phyloP scores from a whole-genome alignment of 2,888 invertebrate species.

The Tipula confusa region DNA sequence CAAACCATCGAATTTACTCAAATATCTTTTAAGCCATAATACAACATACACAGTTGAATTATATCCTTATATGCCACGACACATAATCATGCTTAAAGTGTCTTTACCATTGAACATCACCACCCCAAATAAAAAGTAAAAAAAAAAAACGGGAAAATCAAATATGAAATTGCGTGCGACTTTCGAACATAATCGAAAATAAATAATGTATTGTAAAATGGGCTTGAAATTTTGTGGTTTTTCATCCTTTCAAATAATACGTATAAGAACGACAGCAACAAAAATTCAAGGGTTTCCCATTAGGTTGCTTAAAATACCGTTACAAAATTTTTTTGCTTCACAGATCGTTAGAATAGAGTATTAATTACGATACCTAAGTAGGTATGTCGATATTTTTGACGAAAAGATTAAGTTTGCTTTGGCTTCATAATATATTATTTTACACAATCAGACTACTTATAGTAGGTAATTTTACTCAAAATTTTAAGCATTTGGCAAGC shows the following conservation, averaged over 20 bases:
- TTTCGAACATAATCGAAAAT: neutral
- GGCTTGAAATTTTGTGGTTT: neutral
- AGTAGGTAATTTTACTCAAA: no score
- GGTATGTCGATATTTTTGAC: no score
- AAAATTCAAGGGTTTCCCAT: no score
- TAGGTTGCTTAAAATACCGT: no score
- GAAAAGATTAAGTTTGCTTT: no score
- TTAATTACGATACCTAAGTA: no score
- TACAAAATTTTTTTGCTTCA: no score
- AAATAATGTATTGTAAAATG: neutral
- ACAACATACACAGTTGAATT: neutral
- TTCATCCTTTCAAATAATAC: neutral
- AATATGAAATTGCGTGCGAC: slow-evolving; percentile 3
- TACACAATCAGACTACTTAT: no score
- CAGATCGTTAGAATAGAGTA: no score
- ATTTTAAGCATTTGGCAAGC: no score
- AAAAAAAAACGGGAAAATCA: neutral
- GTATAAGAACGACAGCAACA: neutral
- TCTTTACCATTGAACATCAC: neutral
- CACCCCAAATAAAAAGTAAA: neutral
- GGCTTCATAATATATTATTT: no score
- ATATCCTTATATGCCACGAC: neutral
- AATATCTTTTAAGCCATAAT: neutral
- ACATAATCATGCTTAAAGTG: neutral
- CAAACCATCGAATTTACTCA: neutral